These are phyloP conservation scores for Prunella himalayana DNA, from an alignment of 2,113 vertebrate species.

Conservation along the genomic window DNA sequence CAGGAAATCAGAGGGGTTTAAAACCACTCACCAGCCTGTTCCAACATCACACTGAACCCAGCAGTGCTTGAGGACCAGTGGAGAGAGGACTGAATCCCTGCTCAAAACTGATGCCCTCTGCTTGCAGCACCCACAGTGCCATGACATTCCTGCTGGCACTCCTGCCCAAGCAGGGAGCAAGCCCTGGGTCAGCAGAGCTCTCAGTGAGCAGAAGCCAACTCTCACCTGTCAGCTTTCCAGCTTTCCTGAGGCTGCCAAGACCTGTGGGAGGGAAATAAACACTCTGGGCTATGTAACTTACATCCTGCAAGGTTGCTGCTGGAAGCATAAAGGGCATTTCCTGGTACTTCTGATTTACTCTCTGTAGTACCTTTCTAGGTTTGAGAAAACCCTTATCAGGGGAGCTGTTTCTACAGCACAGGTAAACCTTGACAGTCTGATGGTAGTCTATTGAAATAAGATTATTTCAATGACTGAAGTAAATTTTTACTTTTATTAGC, in stretches of 20 bases:
- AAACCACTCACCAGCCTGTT: background rate
- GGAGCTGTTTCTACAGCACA: background rate
- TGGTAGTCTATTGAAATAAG: background rate
- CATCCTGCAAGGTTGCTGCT: background rate
- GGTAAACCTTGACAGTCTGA: background rate
- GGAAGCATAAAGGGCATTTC: background rate
- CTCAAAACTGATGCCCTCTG: background rate
- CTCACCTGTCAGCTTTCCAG: background rate
- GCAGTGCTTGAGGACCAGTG: background rate
- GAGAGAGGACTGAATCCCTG: background rate
- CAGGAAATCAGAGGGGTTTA: background rate
- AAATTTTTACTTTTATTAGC: background rate
- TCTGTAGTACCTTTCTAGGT: background rate
- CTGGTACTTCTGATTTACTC: background rate
- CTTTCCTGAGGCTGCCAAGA: background rate
- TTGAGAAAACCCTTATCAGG: background rate
- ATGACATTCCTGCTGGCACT: background rate
- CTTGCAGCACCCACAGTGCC: background rate
- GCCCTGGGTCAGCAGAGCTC: background rate
- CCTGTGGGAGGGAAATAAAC: background rate
- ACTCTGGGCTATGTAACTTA: background rate
- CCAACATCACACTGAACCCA: background rate
- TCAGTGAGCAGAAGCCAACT: background rate
- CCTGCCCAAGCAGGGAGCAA: background rate
- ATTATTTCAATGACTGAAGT: background rate